Conservation (phyloP, 2,888 invertebrate genomes). For the Xylocampa areola region DNA sequence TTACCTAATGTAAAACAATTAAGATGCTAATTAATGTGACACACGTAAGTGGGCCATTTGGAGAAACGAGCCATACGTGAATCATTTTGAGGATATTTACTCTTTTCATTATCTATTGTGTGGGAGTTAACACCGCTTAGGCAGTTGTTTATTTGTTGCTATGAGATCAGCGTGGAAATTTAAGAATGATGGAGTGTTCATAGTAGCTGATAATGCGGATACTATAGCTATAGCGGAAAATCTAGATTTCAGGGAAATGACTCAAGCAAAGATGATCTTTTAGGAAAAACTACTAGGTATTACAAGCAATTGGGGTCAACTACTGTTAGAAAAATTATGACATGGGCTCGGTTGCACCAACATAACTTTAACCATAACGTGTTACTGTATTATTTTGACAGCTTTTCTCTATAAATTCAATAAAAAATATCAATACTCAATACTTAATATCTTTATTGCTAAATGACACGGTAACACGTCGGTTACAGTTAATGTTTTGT, state of each 20-base stretch:
- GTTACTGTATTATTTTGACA: too few species aligned
- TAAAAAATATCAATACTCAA: too few species aligned
- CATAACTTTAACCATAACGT: too few species aligned
- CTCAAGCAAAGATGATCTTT: not conserved
- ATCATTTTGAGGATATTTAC: slow-evolving; percentile 25
- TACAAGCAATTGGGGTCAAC: too few species aligned
- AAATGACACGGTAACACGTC: too few species aligned
- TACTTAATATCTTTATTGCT: too few species aligned
- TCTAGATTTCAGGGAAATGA: not conserved
- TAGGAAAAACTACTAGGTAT: not conserved
- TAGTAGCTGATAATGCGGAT: not conserved
- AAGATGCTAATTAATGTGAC: slow-evolving; percentile 13
- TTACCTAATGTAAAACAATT: slow-evolving; percentile 28
- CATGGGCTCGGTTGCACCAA: too few species aligned
- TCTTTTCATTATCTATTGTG: slow-evolving; percentile 5
- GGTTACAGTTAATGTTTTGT: too few species aligned
- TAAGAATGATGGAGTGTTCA: slow-evolving; percentile 2
- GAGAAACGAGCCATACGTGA: slow-evolving; percentile 28
- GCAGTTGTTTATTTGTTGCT: slow-evolving; percentile 15
- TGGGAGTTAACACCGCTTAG: slow-evolving; percentile 14
- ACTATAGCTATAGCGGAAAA: not conserved
- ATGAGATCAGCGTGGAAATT: slow-evolving; percentile 39
- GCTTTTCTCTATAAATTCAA: too few species aligned
- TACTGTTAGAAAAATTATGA: too few species aligned
- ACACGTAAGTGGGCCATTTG: slow-evolving; percentile 14